Evolutionary conservation across 2,888 invertebrate species (phyloP), one percentile per base, ranked within the genome.

Genomic region (Ophion slaviceki): DNA sequence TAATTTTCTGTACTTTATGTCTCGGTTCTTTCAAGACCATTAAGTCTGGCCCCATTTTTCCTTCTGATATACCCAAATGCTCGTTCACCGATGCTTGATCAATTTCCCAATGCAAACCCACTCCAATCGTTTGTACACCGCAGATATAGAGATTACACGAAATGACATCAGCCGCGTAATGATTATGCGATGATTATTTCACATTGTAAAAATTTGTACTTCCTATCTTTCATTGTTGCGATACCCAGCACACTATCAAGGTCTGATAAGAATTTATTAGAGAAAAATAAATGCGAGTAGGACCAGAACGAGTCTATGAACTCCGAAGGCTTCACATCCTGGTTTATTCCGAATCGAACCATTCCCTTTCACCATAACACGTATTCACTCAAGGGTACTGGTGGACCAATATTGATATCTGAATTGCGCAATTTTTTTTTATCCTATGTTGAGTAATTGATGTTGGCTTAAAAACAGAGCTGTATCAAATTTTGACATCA

Each of bases 281-380:
- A 24, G 17, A 7, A 8, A 68, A 61, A 45, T 78, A 20, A 11
- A 11, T 45, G 20, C 28, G 0, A 45, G 17, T 24, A 47, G 7
- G 62, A 24, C n/a, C 32, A 6, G 20, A 36, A 61, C 36, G 53
- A 40, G 64, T 64, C 53, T 57, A 72, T 72, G 8, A 57, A 36
- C 28, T 20, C 53, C 8, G 32, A 62, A 62, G 62, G 61, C 20
- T 68, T 59, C n/a, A 68, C 47, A 78, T 68, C 74, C 68, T 68
- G 74, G 36, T 74, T 62, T n/a, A 74, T 78, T 53, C 64, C 47
- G 62, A 75, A 64, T 82, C 28, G n/a, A 66, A 71, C 40, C 24
- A 57, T 68, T 83, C 53, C 83, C 83, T 83, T 83, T 83, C 83
- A 79, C 83, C 61, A 45, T 61, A 45, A 20, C 36, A 61, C 28